Evolutionary conservation across 1,140 invertebrate genomes (phyloP), one percentile per base, ranked within the genome.

Genomic region (Cherax quadricarinatus): DNA sequence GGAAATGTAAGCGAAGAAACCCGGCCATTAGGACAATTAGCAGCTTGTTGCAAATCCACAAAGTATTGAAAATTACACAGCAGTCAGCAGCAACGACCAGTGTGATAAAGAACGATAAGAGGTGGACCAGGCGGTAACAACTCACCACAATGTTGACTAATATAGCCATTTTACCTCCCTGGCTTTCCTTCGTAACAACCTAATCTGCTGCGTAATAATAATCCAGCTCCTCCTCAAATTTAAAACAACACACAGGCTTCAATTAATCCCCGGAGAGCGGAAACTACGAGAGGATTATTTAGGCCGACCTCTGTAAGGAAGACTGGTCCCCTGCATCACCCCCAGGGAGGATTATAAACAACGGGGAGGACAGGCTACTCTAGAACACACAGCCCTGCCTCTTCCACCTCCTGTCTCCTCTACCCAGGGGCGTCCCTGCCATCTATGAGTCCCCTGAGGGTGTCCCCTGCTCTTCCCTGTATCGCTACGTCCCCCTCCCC

Each of bases 101-200:
- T 30, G 70, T 21, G n/a, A 75, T 75, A 30, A 30, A 30, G 62
- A 70, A 70, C 5, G 24, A 75, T 75, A 75, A 84, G 82, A 18
- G 21, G 7, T 10, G 53, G 49, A 9, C 12, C 30, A 84, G 82
- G 57, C 53, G 30, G 82, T 18, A 21, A 73, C 73, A 73, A 75
- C 49, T 75, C 85, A 49, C 85, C 51, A 51, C 73, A 73, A 57
- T 24, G 49, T 41, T 53, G 70, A 57, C 70, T 87, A 87, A 87
- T 87, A 83, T 21, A 87, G 86, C n/a, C 49, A 87, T 87, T 87
- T 87, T 16, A 70, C 51, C 49, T 49, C 53, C 53, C 30, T 18
- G 7, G 10, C 30, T n/a, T 51, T 16, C 73, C 14, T 73, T 73
- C 86, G 21, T 87, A 24, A 53, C 48, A 24, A 21, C 48, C 70